Conservation (phyloP, 2,113 vertebrate species). For the Aleadryas rufinucha region DNA sequence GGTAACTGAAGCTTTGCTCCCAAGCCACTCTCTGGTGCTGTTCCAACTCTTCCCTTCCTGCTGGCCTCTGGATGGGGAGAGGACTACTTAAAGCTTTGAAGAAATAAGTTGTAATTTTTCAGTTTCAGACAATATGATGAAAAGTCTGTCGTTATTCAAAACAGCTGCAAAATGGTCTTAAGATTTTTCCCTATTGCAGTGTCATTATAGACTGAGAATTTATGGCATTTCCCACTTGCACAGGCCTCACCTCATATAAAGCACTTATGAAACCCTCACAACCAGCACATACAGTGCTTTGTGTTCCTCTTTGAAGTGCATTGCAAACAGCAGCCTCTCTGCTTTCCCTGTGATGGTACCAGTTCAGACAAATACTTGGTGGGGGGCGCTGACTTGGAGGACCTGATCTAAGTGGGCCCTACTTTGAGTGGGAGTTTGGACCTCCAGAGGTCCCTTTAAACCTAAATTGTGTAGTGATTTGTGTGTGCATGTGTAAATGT, state of each 20-base stretch:
- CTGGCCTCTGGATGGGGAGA: background rate
- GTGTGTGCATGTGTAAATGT: background rate
- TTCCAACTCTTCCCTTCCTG: background rate
- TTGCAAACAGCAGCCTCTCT: background rate
- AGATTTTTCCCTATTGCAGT: background rate
- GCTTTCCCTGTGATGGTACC: background rate
- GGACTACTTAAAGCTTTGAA: background rate
- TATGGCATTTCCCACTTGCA: background rate
- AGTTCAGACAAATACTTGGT: background rate
- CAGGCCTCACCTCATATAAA: background rate
- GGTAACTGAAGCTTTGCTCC: background rate
- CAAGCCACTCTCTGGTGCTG: background rate
- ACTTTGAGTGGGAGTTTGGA: background rate
- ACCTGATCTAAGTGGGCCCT: background rate
- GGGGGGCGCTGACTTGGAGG: background rate
- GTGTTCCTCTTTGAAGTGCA: background rate
- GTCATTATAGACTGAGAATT: background rate
- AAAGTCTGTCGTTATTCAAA: background rate
- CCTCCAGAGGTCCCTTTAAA: background rate
- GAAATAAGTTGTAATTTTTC: background rate
- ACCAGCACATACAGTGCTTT: background rate
- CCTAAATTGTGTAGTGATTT: background rate
- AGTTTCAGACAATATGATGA: background rate
- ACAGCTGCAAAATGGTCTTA: background rate
- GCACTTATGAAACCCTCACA: background rate